Base-by-base conservation (phyloP, 2,888 invertebrate genomes). In the Hyposoter dolosus region DNA sequence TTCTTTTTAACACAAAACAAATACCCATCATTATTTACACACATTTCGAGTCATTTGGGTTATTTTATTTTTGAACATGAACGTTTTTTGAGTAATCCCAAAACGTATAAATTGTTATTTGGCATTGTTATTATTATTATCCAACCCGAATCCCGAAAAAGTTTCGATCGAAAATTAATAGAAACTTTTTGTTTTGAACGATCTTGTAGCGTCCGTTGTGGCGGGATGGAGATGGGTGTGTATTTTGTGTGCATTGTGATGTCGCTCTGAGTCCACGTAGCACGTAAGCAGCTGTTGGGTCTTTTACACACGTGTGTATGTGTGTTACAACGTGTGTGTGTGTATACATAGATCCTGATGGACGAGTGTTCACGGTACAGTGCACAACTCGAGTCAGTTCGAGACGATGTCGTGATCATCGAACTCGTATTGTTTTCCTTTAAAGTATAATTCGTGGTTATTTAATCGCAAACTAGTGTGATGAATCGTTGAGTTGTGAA, bases 231-330 rank as follows among this genome's bases (percentile, higher is more conserved):
- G 28, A 69, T n/a, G 63, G 35, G 45, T 28, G 23, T 60, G 23
- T 23, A 43, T 19, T 23, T 66, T 82, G 43, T 45, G 75, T 75
- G 74, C 53, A 75, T 45, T 75, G 56, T 66, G 53, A 19, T 66
- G n/a, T 32, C 19, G 19, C 63, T n/a, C 32, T n/a, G 56, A n/a
- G 60, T 77, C 82, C 76, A 77, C 82, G 82, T 83, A 71, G 77
- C 71, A 60, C 76, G 77, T 53, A 23, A 83, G 82, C 82, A 83
- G 82, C 82, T 83, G 82, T 63, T 63, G 23, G n/a, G 23, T 40
- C 19, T 63, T 32, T 9, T 12, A 69, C 32, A 45, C 68, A 40
- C 23, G 40, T n/a, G 45, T 68, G 19, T 43, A n/a, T 9, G 9
- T 32, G 23, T 56, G 19, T 17, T 72, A 6, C 32, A 63, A 6